phyloP scores from a whole-genome alignment of 2,797 vertebrate species.

The Trichosurus vulpecula region DNA sequence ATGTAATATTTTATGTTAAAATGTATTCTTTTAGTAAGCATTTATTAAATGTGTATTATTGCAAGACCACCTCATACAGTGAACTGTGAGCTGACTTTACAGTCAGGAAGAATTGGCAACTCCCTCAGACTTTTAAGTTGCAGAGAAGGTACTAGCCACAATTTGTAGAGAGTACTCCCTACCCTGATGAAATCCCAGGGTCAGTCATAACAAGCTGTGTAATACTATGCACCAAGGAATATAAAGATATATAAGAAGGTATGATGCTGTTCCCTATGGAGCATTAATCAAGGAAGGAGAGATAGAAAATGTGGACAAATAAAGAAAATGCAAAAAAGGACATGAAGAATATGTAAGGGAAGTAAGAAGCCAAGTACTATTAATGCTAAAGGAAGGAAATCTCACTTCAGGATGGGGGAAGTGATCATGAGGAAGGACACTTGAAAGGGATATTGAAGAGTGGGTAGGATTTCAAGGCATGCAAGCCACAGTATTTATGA shows the following conservation, averaged over 20 bases:
- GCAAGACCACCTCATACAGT: background rate
- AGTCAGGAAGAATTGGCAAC: background rate
- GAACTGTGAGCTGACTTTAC: background rate
- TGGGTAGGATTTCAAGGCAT: background rate
- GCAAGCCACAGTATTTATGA: background rate
- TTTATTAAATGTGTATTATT: background rate
- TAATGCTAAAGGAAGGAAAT: background rate
- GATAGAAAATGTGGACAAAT: background rate
- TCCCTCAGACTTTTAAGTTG: background rate
- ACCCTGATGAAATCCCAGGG: background rate
- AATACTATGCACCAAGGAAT: background rate
- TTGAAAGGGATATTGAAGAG: background rate
- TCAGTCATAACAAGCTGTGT: background rate
- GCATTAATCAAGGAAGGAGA: background rate
- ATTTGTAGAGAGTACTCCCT: background rate
- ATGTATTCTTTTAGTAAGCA: background rate
- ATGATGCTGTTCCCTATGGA: background rate
- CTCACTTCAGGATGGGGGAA: background rate
- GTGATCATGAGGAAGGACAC: background rate
- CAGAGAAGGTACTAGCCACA: background rate
- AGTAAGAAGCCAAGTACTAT: background rate
- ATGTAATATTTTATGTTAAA: background rate
- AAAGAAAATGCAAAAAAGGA: background rate
- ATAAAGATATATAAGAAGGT: background rate
- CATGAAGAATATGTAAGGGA: background rate